Evolutionary conservation across 2,797 vertebrate species (phyloP).

Genomic region (Emys orbicularis): DNA sequence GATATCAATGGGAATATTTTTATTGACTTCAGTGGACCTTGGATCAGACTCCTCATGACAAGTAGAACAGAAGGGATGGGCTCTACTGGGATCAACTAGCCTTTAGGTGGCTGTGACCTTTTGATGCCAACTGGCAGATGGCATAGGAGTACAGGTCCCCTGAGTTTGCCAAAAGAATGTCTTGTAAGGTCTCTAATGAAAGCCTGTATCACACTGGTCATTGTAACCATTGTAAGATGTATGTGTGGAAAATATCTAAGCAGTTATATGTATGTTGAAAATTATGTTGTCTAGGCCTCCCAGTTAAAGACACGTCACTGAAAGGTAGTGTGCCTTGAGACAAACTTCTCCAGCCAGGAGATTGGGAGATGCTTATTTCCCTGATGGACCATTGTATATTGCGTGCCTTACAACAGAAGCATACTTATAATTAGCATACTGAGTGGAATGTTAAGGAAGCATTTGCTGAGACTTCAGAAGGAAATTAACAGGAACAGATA

Average conservation of each 20-base stretch:
- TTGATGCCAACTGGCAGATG: neutral
- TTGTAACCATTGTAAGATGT: neutral
- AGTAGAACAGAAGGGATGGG: rapidly evolving
- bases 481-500: no score
- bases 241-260: neutral
- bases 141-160: neutral
- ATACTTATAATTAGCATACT: neutral
- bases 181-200: neutral
- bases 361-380: neutral
- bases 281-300: neutral
- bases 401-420: neutral
- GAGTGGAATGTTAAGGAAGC: neutral
- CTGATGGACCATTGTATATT: neutral
- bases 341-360: neutral
- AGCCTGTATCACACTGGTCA: neutral
- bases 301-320: neutral
- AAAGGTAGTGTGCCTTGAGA: neutral
- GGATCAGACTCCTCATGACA: neutral
- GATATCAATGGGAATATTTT: neutral
- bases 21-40: neutral
- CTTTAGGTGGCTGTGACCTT: neutral
- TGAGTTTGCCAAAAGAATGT: neutral
- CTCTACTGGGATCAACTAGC: neutral
- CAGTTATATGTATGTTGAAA: neutral
- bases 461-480: neutral